Base-by-base conservation (phyloP, 2,797 vertebrate genomes). In the Gymnocypris eckloni region DNA sequence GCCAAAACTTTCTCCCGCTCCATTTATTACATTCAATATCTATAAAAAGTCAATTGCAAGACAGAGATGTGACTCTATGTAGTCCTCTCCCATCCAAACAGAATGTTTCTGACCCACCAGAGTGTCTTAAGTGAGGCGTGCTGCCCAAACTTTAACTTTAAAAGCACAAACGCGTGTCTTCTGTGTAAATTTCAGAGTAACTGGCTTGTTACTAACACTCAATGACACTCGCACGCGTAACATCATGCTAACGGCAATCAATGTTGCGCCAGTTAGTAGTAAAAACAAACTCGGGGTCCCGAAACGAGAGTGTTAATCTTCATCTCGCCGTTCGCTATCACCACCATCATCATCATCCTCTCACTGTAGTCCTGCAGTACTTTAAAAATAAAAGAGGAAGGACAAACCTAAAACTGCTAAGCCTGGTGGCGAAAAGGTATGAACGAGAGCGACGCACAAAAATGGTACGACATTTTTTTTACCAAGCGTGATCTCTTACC, bases 311-410 rank as follows among this genome's bases (percentile, higher is more conserved):
- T 95, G 92, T 83, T 90, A 94, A 91, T 93, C 94, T 89, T 92
- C 95, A 92, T 93, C 94, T 90, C 95, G 82, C 75, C 87, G 93
- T 81, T 93, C 95, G 86, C 88, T 87, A 87, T 92, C 92, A 93
- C 89, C 94, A 89, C 91, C 93, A 90, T 92, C 91, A 89, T 91
- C 93, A 90, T 92, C 91, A 81, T 92, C 93, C 90, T 95, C 93
- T 92, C 89, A 66, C 91, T 83, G 82, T 77, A 90, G 91, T 92
- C 92, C 92, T 92, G 92, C 92, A 93, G 78, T 85, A 87, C 94
- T 95, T 94, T 90, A 90, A 91, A 94, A 93, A 95, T 93, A 94
- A 94, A 91, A 93, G 91, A 93, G 90, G 91, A 91, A 92, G 93
- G 89, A 93, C 89, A 83, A 85, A 91, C 87, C 91, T 52, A 86